Evolutionary conservation across 2,888 invertebrate species (phyloP).

Genomic region (Oligia fasciuncula): DNA sequence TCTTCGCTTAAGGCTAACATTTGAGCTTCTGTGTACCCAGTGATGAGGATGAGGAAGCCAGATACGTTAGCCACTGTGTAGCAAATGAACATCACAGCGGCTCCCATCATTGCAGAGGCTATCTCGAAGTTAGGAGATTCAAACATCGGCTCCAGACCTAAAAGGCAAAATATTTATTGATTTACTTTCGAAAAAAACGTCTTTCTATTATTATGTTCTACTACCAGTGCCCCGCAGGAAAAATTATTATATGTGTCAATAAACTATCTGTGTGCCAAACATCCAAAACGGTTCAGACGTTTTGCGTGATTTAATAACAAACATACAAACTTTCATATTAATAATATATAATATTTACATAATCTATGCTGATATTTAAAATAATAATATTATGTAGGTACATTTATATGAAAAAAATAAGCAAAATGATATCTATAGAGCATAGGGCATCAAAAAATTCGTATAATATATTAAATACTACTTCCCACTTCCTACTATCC

Average conservation of each 20-base stretch:
- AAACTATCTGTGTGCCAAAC: no score
- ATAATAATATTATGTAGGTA: no score
- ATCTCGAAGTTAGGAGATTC: conserved; percentile 79
- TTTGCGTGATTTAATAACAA: neutral
- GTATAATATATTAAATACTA: no score
- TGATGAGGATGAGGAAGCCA: conserved; percentile 71
- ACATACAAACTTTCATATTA: neutral
- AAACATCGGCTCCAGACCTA: conserved; percentile 78
- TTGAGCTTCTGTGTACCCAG: conserved; percentile 78
- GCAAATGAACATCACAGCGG: conserved; percentile 66
- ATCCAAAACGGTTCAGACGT: neutral
- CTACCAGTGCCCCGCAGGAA: neutral
- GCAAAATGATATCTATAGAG: no score
- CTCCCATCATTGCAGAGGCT: conserved; percentile 59
- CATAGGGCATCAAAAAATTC: no score
- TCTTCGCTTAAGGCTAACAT: conserved; percentile 77
- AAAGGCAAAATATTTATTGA: conserved; percentile 8
- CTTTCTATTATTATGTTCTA: neutral
- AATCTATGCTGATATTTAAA: no score
- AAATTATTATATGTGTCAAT: no score
- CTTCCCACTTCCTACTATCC: no score
- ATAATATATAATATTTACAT: no score
- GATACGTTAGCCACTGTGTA: conserved; percentile 72
- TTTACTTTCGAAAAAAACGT: neutral
- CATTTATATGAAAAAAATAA: no score